Evolutionary conservation across 2,797 vertebrate species (phyloP).

Genomic region (Pseudomugil gertrudae): DNA sequence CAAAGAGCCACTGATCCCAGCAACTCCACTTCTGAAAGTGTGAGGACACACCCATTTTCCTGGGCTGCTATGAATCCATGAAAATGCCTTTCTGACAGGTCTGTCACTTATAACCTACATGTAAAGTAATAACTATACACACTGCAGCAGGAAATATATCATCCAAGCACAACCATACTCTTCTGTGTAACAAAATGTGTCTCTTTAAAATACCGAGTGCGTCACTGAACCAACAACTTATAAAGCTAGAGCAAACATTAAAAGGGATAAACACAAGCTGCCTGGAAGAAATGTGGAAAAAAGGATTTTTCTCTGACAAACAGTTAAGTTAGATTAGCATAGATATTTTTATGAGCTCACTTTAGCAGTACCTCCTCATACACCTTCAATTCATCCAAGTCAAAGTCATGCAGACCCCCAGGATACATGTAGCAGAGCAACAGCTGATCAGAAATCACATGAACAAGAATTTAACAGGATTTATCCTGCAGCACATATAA

Average conservation of each 20-base stretch:
- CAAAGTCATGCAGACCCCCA: slow-evolving; percentile 27
- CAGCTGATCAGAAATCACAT: slow-evolving; percentile 42
- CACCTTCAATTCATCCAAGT: background rate
- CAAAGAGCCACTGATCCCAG: slow-evolving; percentile 62
- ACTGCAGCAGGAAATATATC: slow-evolving; percentile 12
- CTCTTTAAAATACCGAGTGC: slow-evolving; percentile 36
- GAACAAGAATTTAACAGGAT: slow-evolving; percentile 28
- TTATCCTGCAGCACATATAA: background rate
- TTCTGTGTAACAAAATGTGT: slow-evolving; percentile 25
- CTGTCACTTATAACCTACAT: slow-evolving; percentile 26
- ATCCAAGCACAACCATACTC: slow-evolving; percentile 20
- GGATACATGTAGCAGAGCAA: background rate
- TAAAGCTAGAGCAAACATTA: slow-evolving; percentile 34
- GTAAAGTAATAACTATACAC: slow-evolving; percentile 36
- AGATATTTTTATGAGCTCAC: background rate
- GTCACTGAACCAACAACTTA: slow-evolving; percentile 30
- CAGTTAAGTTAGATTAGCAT: slow-evolving; percentile 36
- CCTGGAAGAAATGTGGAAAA: slow-evolving; percentile 3
- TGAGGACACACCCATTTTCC: slow-evolving; percentile 41
- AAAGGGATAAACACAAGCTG: background rate
- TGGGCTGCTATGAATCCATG: slow-evolving; percentile 16
- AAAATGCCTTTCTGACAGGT: slow-evolving; percentile 40
- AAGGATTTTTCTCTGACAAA: slow-evolving; percentile 17
- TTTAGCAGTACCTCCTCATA: background rate
- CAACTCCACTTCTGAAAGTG: slow-evolving; percentile 23